Conservation (phyloP, 2,888 invertebrate genomes). For the Apantesis nais region DNA sequence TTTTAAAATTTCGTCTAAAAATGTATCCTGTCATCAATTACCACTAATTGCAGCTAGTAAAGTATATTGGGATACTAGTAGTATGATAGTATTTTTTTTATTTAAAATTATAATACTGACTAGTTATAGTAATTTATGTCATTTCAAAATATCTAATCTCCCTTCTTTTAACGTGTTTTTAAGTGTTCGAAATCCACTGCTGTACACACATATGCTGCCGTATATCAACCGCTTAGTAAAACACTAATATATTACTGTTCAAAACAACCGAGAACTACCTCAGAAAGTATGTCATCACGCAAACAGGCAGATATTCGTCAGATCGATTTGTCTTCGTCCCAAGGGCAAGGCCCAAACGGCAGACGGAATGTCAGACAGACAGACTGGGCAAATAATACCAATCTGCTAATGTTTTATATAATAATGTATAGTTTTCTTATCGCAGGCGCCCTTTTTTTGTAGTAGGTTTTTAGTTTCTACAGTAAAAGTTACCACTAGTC, state of each 20-base stretch:
- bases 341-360: slow-evolving; percentile 47
- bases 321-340: slow-evolving; percentile 42
- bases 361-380: slow-evolving; percentile 54
- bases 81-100: too few relatives aligned
- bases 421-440: neutral
- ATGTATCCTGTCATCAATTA: neutral
- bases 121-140: too few relatives aligned
- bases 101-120: too few relatives aligned
- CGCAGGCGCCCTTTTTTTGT: neutral
- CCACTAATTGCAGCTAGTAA: neutral
- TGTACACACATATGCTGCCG: too few relatives aligned
- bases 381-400: slow-evolving; percentile 26
- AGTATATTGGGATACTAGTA: too few relatives aligned
- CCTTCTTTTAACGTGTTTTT: too few relatives aligned
- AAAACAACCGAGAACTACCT: neutral
- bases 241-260: neutral
- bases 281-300: slow-evolving; percentile 4
- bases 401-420: slow-evolving; percentile 12
- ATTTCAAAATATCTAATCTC: too few relatives aligned
- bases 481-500: too few relatives aligned
- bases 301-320: slow-evolving; percentile 31
- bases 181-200: too few relatives aligned
- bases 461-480: too few relatives aligned
- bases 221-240: neutral
- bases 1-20: neutral